Evolutionary conservation across 2,888 invertebrate genomes (phyloP).

Genomic region (Phortica magna): DNA sequence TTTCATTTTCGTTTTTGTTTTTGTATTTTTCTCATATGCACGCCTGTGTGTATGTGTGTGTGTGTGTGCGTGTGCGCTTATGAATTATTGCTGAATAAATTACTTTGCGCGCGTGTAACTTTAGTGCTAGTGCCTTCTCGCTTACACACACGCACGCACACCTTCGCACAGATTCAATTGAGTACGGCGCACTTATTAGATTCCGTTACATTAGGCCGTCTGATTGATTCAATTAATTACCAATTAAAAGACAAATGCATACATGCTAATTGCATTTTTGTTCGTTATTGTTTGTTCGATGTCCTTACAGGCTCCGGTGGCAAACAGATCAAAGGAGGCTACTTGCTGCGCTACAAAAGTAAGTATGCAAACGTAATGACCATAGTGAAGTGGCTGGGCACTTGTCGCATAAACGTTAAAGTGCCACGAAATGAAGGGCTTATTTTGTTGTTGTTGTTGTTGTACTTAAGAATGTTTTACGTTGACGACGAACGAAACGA

Average conservation of each 20-base stretch:
- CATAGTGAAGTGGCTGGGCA: neutral
- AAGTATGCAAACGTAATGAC: conserved; percentile 77
- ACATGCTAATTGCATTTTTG: conserved; percentile 7
- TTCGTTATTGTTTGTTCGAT: neutral
- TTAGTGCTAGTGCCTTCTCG: neutral
- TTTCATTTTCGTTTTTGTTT: conserved; percentile 26
- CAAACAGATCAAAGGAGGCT: conserved; percentile 87
- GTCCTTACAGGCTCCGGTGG: conserved; percentile 80
- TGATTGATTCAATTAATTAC: conserved; percentile 3
- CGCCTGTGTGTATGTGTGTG: neutral
- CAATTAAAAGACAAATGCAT: neutral
- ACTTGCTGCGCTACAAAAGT: conserved; percentile 87
- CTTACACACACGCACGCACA: neutral
- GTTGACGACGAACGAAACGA: neutral
- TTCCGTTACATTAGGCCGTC: neutral
- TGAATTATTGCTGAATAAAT: conserved; percentile 49
- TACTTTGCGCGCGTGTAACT: conserved; percentile 2
- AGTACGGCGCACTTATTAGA: neutral
- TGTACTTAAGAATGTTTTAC: neutral
- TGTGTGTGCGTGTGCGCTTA: conserved; percentile 12
- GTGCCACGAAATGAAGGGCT: conserved; percentile 9
- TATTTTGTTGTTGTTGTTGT: neutral
- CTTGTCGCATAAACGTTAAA: neutral
- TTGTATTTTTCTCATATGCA: no score
- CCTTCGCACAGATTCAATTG: neutral